Evolutionary conservation across 2,113 vertebrate genomes (phyloP).

Genomic region (Puntigrus tetrazona): DNA sequence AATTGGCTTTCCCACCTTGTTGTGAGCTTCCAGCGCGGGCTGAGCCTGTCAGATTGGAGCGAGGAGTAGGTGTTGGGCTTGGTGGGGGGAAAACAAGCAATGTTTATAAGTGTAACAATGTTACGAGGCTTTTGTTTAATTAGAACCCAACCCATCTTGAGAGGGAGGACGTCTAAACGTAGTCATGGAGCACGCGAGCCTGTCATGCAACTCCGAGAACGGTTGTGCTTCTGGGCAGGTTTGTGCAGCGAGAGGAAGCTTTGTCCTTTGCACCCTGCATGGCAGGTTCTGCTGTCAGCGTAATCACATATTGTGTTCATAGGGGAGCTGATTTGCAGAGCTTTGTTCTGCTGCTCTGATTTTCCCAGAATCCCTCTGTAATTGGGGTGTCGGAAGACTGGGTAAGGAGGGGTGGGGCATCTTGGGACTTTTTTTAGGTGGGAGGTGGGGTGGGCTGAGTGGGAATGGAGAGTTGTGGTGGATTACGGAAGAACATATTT

Average conservation of each 20-base stretch:
- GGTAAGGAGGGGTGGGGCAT: constrained; percentile 22
- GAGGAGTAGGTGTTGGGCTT: constrained; percentile 26
- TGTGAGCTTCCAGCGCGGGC: constrained; percentile 28
- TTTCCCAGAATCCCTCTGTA: constrained; percentile 49
- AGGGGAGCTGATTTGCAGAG: constrained; percentile 58
- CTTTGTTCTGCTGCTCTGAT: constrained; percentile 57
- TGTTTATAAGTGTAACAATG: constrained; percentile 34
- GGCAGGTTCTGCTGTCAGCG: constrained; percentile 47
- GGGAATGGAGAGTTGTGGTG: constrained; percentile 1
- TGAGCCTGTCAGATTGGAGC: constrained; percentile 39
- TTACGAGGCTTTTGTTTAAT: constrained; percentile 1
- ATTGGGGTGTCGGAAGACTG: constrained; percentile 49
- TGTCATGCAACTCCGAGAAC: constrained; percentile 5
- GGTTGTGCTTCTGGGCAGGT: constrained; percentile 33
- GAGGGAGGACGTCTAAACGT: not conserved
- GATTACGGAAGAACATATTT: not conserved
- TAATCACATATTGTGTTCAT: constrained; percentile 45
- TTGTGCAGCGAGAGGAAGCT: constrained; percentile 14
- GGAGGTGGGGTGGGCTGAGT: not conserved
- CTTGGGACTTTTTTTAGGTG: constrained; percentile 21
- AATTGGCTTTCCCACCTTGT: constrained; percentile 60
- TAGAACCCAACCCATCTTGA: constrained; percentile 5
- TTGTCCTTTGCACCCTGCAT: constrained; percentile 42
- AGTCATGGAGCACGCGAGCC: constrained; percentile 15
- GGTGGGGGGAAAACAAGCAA: constrained; percentile 26